phyloP scores from a whole-genome alignment of 2,888 invertebrate genomes.

The Andrena chrysosceles region DNA sequence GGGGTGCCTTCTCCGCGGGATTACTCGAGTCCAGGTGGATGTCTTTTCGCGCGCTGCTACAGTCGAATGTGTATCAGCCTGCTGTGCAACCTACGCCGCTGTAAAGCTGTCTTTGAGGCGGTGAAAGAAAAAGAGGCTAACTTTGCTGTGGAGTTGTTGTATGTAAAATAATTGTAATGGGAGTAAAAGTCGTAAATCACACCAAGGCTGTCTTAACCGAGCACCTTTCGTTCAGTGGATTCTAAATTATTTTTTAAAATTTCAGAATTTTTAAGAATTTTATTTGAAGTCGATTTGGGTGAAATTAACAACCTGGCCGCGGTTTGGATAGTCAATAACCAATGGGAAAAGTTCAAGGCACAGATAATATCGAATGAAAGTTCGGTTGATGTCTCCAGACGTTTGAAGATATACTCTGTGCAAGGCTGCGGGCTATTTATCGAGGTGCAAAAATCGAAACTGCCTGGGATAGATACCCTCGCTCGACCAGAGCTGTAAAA shows the following conservation, averaged over 20 bases:
- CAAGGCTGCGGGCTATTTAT: slow-evolving; percentile 52
- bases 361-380: slow-evolving; percentile 8
- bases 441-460: slow-evolving; percentile 65
- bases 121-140: not conserved
- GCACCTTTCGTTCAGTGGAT: not conserved
- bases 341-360: not conserved
- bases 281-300: not conserved
- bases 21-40: slow-evolving; percentile 18
- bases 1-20: slow-evolving; percentile 52
- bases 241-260: not conserved
- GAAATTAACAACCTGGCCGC: not conserved
- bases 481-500: slow-evolving; percentile 66
- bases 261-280: not conserved
- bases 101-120: not conserved
- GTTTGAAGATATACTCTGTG: slow-evolving; percentile 11
- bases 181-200: not conserved
- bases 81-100: not conserved
- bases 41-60: not conserved
- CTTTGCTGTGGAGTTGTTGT: not conserved
- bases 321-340: not conserved
- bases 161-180: not conserved
- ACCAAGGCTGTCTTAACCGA: not conserved
- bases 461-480: slow-evolving; percentile 20
- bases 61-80: not conserved
- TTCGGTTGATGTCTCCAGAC: slow-evolving; percentile 34